A percentile compares a stretch with the other conserved stretches of the same genome.
phyloP scores from a whole-genome alignment of 2,888 invertebrate genomes.

The Plagiodera versicolora region DNA sequence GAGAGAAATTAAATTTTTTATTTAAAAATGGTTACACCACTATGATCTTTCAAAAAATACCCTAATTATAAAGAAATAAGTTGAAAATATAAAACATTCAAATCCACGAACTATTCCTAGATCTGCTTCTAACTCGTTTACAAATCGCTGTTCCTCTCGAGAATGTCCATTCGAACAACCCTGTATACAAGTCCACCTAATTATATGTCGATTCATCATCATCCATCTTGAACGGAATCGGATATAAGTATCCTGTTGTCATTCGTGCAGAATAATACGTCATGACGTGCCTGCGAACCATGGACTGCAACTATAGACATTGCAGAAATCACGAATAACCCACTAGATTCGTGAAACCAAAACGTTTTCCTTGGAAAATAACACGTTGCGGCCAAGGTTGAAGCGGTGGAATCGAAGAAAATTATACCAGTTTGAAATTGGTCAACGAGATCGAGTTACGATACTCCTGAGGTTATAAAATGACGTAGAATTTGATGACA shows the following conservation, averaged over 20 bases:
- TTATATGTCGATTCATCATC: no score
- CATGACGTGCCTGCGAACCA: not conserved
- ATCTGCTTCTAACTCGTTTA: no score
- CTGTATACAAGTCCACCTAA: no score
- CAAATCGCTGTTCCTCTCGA: no score
- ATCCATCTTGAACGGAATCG: constrained; percentile 7
- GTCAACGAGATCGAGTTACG: not conserved
- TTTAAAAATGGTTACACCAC: no score
- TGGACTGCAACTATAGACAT: not conserved
- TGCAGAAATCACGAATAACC: constrained; percentile 6
- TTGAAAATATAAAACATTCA: no score
- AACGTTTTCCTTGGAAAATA: constrained; percentile 11
- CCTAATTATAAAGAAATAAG: no score
- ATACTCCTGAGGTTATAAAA: not conserved
- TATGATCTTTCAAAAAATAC: no score
- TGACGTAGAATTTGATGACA: not conserved
- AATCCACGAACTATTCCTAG: no score
- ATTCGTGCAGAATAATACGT: constrained; percentile 4
- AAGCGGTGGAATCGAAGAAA: constrained; percentile 1
- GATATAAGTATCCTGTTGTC: constrained; percentile 6
- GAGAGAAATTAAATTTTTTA: no score
- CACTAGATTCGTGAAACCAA: constrained; percentile 3
- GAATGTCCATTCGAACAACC: no score
- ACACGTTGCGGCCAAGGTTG: constrained; percentile 4
- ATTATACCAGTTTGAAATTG: not conserved